Conservation (phyloP, 1,140 invertebrate genomes). For the Helicoverpa armigera region DNA sequence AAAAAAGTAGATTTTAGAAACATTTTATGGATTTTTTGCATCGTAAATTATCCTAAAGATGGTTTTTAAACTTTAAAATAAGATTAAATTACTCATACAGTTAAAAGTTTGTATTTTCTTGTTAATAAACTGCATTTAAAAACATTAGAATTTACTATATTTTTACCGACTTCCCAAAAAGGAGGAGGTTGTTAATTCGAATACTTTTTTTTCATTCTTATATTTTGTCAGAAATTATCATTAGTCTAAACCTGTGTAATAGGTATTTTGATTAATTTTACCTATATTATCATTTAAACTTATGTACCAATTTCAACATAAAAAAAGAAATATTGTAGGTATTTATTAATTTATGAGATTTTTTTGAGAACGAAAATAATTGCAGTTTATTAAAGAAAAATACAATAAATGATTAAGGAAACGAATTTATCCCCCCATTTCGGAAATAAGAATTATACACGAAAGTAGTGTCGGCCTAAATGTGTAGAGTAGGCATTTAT, state of each 20-base stretch:
- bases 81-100: not conserved
- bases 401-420: not conserved
- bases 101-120: not conserved
- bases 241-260: too few species aligned
- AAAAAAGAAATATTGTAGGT: too few species aligned
- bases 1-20: not conserved
- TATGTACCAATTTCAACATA: too few species aligned
- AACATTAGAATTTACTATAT: too few species aligned
- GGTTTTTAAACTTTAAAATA: not conserved
- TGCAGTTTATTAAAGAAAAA: slow-evolving; percentile 11
- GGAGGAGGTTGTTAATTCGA: too few species aligned
- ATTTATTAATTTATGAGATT: too few species aligned
- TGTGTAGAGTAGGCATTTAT: slow-evolving; percentile 17
- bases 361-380: not conserved
- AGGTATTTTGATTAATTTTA: too few species aligned
- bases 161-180: too few species aligned
- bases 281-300: too few species aligned
- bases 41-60: too few species aligned
- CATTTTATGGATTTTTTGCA: not conserved
- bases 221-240: not conserved
- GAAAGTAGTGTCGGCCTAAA: slow-evolving; percentile 39
- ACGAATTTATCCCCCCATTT: slow-evolving; percentile 46
- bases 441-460: slow-evolving; percentile 14
- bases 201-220: not conserved
- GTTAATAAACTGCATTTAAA: slow-evolving; percentile 11